These are phyloP conservation scores for Dendroctonus ponderosae DNA, from an alignment of 1,140 invertebrate species.

Conservation along the genomic window DNA sequence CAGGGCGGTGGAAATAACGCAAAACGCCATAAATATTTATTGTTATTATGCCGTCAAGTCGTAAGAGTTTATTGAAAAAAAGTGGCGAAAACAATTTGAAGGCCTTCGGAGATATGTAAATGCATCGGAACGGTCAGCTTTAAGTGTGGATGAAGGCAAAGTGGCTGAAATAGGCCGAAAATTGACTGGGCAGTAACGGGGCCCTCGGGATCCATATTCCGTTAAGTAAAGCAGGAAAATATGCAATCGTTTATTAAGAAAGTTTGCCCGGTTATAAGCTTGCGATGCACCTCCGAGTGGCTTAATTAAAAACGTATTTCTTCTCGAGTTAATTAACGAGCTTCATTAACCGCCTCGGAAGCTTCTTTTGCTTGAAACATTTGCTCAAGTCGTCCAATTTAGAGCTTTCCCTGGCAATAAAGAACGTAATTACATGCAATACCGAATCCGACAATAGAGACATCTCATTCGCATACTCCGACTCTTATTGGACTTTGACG, in stretches of 20 bases:
- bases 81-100: background rate
- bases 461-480: conserved; percentile 24
- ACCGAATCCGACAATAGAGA: conserved; percentile 21
- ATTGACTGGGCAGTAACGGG: background rate
- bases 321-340: conserved; percentile 17
- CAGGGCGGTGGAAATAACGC: too few relatives aligned
- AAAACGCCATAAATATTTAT: background rate
- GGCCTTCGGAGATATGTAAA: background rate
- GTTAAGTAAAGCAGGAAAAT: too few relatives aligned
- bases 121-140: background rate
- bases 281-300: background rate
- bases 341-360: conserved; percentile 2
- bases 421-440: conserved; percentile 22
- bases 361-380: too few relatives aligned
- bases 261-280: too few relatives aligned
- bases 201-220: too few relatives aligned
- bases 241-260: too few relatives aligned
- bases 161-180: background rate
- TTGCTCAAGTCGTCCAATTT: conserved; percentile 5
- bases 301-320: conserved; percentile 15
- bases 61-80: conserved; percentile 1
- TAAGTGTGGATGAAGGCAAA: background rate
- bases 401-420: conserved; percentile 10
- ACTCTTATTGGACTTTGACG: conserved; percentile 26
- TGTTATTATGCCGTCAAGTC: background rate